Conservation (phyloP, 2,888 invertebrate genomes). For the Coecobrya sp. region DNA sequence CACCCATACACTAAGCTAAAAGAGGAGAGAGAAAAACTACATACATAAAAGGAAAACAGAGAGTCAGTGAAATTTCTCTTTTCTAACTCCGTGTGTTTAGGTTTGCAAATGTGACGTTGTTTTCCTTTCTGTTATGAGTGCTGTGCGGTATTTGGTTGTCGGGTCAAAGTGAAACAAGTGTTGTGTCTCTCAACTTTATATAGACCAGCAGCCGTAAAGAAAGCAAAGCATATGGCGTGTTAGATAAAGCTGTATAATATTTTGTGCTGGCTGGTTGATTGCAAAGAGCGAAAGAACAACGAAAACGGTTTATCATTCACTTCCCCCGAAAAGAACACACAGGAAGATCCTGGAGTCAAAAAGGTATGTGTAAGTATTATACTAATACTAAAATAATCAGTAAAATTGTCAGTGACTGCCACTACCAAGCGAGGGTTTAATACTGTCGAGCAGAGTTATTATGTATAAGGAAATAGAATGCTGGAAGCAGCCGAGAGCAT, state of each 20-base stretch:
- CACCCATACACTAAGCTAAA: slow-evolving; percentile 12
- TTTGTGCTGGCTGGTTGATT: background rate
- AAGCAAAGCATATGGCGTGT: no score
- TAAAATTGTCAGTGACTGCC: slow-evolving; percentile 58
- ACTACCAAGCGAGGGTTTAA: background rate
- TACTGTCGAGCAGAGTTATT: no score
- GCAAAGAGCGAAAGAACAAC: background rate
- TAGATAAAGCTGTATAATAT: no score
- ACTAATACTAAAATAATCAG: slow-evolving; percentile 68
- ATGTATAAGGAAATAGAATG: no score
- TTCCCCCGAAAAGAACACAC: slow-evolving; percentile 36
- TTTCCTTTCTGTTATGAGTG: background rate
- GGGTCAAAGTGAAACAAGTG: slow-evolving; percentile 75
- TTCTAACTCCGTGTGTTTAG: background rate
- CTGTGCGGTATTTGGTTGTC: background rate
- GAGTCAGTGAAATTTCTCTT: slow-evolving; percentile 9
- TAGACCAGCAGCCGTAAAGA: background rate
- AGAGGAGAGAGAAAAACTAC: slow-evolving; percentile 7
- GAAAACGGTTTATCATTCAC: background rate
- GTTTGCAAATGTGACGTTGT: background rate
- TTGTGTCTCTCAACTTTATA: background rate
- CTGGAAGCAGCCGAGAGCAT: background rate
- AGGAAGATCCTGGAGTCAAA: slow-evolving; percentile 38
- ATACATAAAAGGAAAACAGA: background rate
- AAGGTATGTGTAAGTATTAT: slow-evolving; percentile 52